Conservation (phyloP, 2,113 vertebrate genomes). For the Lethenteron reissneri region DNA sequence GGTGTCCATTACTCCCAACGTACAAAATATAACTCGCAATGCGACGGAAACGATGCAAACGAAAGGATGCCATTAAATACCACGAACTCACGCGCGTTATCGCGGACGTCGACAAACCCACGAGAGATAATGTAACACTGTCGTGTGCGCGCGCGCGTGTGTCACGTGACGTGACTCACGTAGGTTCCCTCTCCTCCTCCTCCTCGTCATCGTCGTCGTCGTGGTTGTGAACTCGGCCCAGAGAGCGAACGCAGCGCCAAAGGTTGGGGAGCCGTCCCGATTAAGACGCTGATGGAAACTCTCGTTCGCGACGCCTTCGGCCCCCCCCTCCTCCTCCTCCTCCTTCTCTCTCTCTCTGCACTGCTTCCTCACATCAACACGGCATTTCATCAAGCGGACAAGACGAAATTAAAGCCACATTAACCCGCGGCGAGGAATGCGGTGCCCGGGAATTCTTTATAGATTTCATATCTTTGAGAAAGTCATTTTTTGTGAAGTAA, state of each 20-base stretch:
- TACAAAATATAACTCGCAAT: no score
- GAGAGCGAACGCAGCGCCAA: background rate
- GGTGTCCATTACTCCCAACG: no score
- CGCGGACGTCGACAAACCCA: no score
- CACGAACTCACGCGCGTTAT: no score
- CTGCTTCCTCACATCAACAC: slow-evolving; percentile 2
- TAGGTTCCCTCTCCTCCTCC: background rate
- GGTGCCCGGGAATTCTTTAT: slow-evolving; percentile 2
- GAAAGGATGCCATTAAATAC: no score
- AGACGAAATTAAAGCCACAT: slow-evolving; percentile 3
- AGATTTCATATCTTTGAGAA: slow-evolving; percentile 5
- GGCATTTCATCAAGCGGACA: slow-evolving; percentile 3
- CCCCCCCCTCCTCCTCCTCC: background rate
- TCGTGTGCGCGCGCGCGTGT: no score
- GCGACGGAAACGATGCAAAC: no score
- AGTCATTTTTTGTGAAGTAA: slow-evolving; percentile 1
- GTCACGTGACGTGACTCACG: no score
- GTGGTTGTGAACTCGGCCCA: background rate
- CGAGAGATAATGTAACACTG: no score
- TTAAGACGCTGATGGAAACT: no score
- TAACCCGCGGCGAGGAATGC: slow-evolving; percentile 5
- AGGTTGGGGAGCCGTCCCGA: background rate
- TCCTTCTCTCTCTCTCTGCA: slow-evolving; percentile 1
- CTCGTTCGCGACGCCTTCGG: no score
- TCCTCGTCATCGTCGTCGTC: background rate